Base-by-base conservation (phyloP, 2,797 vertebrate genomes). In the Psittacula derbiana region DNA sequence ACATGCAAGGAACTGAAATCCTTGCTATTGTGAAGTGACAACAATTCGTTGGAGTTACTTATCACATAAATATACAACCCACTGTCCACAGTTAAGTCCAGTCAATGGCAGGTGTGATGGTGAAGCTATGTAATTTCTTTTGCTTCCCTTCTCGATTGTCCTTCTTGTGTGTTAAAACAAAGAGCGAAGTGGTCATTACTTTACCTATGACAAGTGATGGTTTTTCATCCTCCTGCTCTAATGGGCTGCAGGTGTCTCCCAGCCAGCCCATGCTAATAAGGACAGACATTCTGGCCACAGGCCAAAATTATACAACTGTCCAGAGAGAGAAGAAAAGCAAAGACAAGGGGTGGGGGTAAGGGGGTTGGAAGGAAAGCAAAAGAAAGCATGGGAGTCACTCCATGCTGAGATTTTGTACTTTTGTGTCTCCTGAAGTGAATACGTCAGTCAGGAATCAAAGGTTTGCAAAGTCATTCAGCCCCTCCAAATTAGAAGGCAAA, bases 321-420 rank as follows among this genome's bases (percentile, higher is more conserved):
- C 95, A 89, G 86, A 76, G 93, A 94, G 80, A 91, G 80, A 92
- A 96, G 94, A 96, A 62, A 95, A 93, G 92, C 78, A 67, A 96
- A 87, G 72, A 76, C 47, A 62, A 89, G 82, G 55, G 64, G n/a
- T 5, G 64, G 62, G 17, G 47, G 20, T 3, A 4, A 16, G 60
- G 27, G 79, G 25, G 36, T 10, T 79, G 79, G 43, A 91, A 80
- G 80, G 49, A 20, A 88, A 70, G 86, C 36, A 84, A 75, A 57
- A 93, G 86, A 88, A 90, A 95, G 90, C 19, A 24, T 5, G 49
- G 84, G 93, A 94, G 92, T 94, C 89, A 71, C 95, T 97, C 86
- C 96, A 97, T 88, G 96, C 96, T 97, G 97, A 96, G 97, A 90
- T 95, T 96, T 97, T 97, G 95, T 96, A 95, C 88, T 96, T 95